phyloP scores from a whole-genome alignment of 2,113 vertebrate species.

The Myotis yumanensis region DNA sequence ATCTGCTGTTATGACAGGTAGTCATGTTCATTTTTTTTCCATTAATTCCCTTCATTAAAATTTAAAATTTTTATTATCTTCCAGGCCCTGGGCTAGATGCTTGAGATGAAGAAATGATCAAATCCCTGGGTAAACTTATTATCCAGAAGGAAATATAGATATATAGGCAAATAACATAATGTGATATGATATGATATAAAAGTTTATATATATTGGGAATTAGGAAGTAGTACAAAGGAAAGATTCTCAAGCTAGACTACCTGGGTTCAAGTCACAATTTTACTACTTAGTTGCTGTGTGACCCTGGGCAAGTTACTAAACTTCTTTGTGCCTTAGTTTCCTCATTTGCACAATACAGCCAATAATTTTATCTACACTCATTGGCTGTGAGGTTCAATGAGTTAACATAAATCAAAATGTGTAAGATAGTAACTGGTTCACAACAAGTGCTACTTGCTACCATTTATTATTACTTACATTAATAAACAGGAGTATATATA shows the following conservation, averaged over 20 bases:
- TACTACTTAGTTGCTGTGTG: background rate
- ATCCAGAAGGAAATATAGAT: background rate
- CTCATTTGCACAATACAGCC: background rate
- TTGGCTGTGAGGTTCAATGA: background rate
- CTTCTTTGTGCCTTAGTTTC: background rate
- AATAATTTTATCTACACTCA: background rate
- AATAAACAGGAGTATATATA: background rate
- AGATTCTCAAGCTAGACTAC: background rate
- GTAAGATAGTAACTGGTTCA: background rate
- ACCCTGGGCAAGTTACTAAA: background rate
- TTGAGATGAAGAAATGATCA: background rate
- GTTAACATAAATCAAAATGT: background rate
- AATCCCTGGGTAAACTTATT: background rate
- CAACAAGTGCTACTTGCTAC: background rate
- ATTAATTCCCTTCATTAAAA: background rate
- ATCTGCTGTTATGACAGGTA: background rate
- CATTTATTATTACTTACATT: background rate
- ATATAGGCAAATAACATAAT: background rate
- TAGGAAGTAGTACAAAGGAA: background rate
- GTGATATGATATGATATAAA: background rate
- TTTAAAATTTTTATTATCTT: background rate
- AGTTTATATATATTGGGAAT: background rate
- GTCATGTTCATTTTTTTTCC: background rate
- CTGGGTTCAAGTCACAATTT: background rate
- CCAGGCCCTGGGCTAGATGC: background rate